Evolutionary conservation across 2,888 invertebrate genomes (phyloP).

Genomic region (Nasonovia ribisnigri): DNA sequence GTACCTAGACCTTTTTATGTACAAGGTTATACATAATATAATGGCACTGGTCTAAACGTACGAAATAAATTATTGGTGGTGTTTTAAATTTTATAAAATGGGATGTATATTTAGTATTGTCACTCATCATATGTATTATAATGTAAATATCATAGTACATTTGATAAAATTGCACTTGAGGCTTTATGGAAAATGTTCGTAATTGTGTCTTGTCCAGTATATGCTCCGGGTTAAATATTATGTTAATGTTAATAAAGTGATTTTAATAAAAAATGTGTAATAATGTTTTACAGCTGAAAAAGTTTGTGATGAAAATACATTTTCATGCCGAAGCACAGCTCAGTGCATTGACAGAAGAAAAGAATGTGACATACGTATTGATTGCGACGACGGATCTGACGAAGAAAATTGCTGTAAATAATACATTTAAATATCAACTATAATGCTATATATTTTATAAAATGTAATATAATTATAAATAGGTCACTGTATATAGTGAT

Average conservation of each 20-base stretch:
- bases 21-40: background rate
- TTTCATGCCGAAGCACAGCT: slow-evolving; percentile 32
- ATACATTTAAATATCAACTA: background rate
- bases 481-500: background rate
- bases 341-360: slow-evolving; percentile 43
- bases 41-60: background rate
- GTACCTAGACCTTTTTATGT: background rate
- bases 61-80: background rate
- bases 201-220: slow-evolving; percentile 39
- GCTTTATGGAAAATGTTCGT: slow-evolving; percentile 43
- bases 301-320: slow-evolving; percentile 30
- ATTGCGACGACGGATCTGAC: slow-evolving; percentile 78
- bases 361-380: slow-evolving; percentile 69
- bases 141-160: background rate
- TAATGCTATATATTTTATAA: background rate
- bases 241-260: background rate
- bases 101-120: slow-evolving; percentile 19
- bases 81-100: background rate
- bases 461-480: background rate
- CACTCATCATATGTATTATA: background rate
- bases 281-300: slow-evolving; percentile 30
- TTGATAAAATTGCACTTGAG: background rate
- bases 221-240: background rate
- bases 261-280: background rate
- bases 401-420: slow-evolving; percentile 75